Base-by-base conservation (phyloP, 2,888 invertebrate species). In the Nipponacmea schrenckii region DNA sequence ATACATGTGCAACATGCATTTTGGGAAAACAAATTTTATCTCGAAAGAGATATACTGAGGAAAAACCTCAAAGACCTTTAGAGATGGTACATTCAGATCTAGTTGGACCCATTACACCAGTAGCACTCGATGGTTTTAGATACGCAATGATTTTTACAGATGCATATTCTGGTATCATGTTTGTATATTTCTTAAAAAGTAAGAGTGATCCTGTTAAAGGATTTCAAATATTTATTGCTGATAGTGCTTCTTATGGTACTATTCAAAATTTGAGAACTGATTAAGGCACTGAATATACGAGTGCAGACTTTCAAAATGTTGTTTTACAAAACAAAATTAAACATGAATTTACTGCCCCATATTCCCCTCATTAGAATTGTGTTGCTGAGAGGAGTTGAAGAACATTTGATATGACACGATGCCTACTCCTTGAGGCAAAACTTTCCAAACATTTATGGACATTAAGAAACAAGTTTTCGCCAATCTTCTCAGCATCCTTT, bases 101-200 rank as follows among this genome's bases (percentile, higher is more conserved):
- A 26, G 72, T 68, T 7, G 76, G 76, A 20, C 74, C 74, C 8
- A 64, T 71, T 31, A 73, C 68, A 12, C 76, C 76, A 20, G 48
- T 46, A 64, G 65, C 71, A n/a, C 70, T 46, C 26, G 72, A 70
- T 46, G 76, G 71, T 12, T 73, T 71, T 62, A 71, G 56, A 68
- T 76, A 70, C 66, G 74, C 70, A 39, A 27, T 76, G 20, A 63
- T 27, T 65, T 76, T 67, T 66, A 68, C 70, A 10, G 72, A 74
- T 67, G 68, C 67, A 63, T 76, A 68, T 46, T 70, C 74, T n/a
- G 64, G 64, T 64, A 27, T 71, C 5, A 70, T 64, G 31, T 31
- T 31, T 31, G 31, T 31, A 31, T 31, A 31, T 31, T 73, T 69
- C 44, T 31, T 73, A 12, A 48, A 70, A 27, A 39, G 44, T 20